Conservation (phyloP, 92 coral and sea anemone genomes). For the Phenganax stokvisi region DNA sequence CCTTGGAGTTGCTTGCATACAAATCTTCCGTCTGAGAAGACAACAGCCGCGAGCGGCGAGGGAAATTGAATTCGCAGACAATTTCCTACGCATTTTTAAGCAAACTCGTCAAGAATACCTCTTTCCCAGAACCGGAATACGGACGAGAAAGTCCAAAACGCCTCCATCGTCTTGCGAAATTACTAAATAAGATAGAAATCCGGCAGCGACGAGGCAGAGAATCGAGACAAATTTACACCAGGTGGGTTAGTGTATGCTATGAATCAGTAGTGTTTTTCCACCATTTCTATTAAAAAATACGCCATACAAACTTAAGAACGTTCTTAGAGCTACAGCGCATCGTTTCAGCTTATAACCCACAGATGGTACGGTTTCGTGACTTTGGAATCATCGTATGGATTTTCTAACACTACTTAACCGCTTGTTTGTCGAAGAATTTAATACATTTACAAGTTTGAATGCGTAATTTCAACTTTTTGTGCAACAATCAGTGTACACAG, state of each 20-base stretch:
- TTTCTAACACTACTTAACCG: background rate
- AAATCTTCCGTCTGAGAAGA: slow-evolving; percentile 21
- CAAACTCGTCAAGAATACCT: slow-evolving; percentile 4
- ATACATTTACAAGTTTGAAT: slow-evolving; percentile 8
- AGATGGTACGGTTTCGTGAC: background rate
- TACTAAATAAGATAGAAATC: background rate
- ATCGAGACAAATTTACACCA: slow-evolving; percentile 25
- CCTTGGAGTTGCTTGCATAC: background rate
- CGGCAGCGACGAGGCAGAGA: background rate
- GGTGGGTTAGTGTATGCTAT: background rate
- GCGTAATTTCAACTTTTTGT: background rate
- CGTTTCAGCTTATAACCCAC: background rate
- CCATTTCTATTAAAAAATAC: background rate
- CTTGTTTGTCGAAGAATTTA: slow-evolving; percentile 20
- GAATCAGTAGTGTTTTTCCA: background rate
- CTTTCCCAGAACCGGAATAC: background rate
- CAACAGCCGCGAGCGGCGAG: background rate
- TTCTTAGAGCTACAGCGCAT: background rate
- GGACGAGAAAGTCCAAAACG: background rate
- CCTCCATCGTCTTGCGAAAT: background rate
- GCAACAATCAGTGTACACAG: background rate
- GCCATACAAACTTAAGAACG: background rate
- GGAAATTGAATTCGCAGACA: background rate
- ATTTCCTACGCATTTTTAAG: background rate
- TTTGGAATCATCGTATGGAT: background rate